These are phyloP conservation scores for Hylyphantes graminicola DNA, from an alignment of 1,140 invertebrate species.

Conservation along the genomic window DNA sequence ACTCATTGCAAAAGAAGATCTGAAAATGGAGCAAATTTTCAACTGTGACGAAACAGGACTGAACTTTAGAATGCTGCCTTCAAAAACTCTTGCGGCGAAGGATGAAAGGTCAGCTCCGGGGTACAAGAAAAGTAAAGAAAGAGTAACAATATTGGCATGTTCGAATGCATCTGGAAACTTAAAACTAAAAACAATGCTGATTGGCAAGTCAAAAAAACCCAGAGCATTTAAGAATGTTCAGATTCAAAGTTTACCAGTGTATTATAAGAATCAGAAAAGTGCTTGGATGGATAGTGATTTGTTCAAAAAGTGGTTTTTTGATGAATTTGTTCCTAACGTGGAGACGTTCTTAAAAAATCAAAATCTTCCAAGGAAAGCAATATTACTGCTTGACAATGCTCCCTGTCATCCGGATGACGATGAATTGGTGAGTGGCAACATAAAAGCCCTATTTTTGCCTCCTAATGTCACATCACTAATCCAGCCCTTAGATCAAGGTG, in stretches of 20 bases:
- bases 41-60: background rate
- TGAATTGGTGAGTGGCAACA: no score
- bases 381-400: no score
- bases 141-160: background rate
- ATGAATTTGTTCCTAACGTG: background rate
- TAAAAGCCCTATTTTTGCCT: no score
- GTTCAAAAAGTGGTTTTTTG: background rate
- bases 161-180: no score
- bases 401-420: no score
- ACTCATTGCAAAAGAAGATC: background rate
- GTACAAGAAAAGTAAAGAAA: background rate
- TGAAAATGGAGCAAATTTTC: background rate
- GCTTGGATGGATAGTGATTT: background rate
- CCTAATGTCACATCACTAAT: no score
- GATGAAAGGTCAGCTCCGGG: no score
- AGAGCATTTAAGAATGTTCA: background rate
- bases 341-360: background rate
- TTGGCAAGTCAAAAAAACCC: background rate
- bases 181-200: background rate
- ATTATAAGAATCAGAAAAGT: background rate
- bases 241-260: background rate
- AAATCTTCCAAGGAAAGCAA: no score
- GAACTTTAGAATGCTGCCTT: background rate
- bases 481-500: no score
- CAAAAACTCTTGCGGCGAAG: background rate